These are phyloP conservation scores for Spisula subtruncata DNA, from an alignment of 2,888 invertebrate species.

Conservation along the genomic window DNA sequence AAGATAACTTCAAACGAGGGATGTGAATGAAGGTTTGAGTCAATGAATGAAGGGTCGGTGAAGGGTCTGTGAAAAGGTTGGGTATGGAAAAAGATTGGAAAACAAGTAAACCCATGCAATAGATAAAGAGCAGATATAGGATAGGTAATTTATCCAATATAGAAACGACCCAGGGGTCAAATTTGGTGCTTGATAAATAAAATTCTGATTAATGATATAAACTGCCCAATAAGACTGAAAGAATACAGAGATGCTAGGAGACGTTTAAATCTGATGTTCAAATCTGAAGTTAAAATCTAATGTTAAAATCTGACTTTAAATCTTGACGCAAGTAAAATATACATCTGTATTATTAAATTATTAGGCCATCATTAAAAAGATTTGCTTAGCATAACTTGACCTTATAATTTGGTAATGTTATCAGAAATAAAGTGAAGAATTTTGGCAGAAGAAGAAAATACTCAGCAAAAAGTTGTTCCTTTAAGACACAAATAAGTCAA, in stretches of 20 bases:
- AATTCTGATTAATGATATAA: not conserved
- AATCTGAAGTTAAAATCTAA: not conserved
- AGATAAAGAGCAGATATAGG: not conserved
- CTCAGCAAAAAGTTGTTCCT: not conserved
- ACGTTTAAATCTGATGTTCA: not conserved
- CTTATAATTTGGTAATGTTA: too few relatives aligned
- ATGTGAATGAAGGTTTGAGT: not conserved
- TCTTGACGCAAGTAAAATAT: too few relatives aligned
- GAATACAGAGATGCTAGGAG: constrained; percentile 20
- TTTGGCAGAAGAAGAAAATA: not conserved
- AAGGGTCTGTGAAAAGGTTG: too few relatives aligned
- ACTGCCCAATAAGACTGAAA: not conserved
- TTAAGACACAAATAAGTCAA: not conserved
- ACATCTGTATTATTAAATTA: not conserved
- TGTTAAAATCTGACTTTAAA: too few relatives aligned
- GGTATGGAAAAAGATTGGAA: not conserved
- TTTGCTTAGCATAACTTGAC: not conserved
- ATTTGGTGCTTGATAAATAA: not conserved
- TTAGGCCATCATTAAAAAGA: not conserved
- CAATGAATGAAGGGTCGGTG: not conserved
- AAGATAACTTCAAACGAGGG: not conserved
- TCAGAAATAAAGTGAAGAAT: too few relatives aligned
- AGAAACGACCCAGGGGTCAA: not conserved
- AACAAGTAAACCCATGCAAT: constrained; percentile 17
- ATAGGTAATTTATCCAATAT: not conserved